Conservation (phyloP, 2,113 vertebrate genomes). For the Dissostichus mawsoni region DNA sequence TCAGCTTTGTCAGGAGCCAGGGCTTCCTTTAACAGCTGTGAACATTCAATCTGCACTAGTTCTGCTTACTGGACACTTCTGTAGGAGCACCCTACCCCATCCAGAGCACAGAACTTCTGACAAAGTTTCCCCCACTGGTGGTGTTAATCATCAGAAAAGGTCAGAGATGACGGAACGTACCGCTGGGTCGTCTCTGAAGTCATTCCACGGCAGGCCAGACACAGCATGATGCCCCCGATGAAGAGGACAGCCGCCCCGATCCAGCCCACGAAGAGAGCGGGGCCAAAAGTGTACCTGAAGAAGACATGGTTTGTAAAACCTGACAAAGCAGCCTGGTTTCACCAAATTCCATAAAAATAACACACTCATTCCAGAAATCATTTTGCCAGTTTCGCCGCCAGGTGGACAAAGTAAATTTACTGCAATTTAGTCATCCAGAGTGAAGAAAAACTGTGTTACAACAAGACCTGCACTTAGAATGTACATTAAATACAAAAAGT, state of each 20-base stretch:
- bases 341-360: too few species aligned
- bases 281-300: constrained; percentile 91
- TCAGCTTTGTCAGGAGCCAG: constrained; percentile 4
- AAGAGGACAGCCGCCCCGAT: constrained; percentile 89
- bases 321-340: too few species aligned
- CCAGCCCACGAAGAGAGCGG: constrained; percentile 94
- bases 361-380: too few species aligned
- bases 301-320: background rate
- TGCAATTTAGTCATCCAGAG: too few species aligned
- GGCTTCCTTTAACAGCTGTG: constrained; percentile 12
- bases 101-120: background rate
- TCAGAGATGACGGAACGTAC: constrained; percentile 32
- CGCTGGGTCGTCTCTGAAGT: constrained; percentile 75
- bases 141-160: constrained; percentile 28
- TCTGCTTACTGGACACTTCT: constrained; percentile 16
- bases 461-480: too few species aligned
- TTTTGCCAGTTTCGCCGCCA: too few species aligned
- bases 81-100: too few species aligned
- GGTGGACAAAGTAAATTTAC: too few species aligned
- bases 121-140: background rate
- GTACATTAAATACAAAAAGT: too few species aligned
- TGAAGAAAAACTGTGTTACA: too few species aligned
- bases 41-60: constrained; percentile 4
- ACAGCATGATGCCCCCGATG: constrained; percentile 90
- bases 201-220: constrained; percentile 90